A percentile compares a stretch with the other conserved stretches of the same genome.
These are phyloP conservation scores for Puntigrus tetrazona DNA, from an alignment of 2,113 vertebrate species.

Conservation along the genomic window DNA sequence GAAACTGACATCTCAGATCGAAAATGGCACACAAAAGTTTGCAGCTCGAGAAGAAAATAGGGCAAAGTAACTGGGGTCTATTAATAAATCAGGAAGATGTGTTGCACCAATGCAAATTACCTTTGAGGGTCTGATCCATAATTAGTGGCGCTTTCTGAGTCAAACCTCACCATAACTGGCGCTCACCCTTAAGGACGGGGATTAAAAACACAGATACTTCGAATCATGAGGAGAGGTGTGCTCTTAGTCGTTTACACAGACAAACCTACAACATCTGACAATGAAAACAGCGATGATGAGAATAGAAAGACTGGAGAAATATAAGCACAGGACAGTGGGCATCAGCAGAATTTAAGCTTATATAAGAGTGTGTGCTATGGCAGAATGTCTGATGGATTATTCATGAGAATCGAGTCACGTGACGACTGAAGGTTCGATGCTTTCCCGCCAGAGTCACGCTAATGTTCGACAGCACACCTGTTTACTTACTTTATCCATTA, in stretches of 20 bases:
- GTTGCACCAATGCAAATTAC: conserved; percentile 17
- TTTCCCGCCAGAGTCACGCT: too few relatives aligned
- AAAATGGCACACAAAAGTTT: conserved; percentile 20
- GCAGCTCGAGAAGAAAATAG: conserved; percentile 13
- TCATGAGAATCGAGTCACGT: conserved; percentile 5
- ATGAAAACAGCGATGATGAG: too few relatives aligned
- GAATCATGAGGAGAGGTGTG: neutral
- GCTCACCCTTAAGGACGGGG: neutral
- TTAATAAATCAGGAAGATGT: conserved; percentile 6
- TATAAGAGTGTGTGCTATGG: conserved; percentile 9
- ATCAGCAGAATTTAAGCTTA: neutral
- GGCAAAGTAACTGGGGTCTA: conserved; percentile 25
- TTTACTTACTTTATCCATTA: neutral
- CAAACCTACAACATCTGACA: neutral
- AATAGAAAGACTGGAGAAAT: neutral
- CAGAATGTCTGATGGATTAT: neutral
- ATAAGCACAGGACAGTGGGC: neutral
- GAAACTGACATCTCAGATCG: conserved; percentile 9
- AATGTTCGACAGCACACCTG: neutral
- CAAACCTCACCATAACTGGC: neutral
- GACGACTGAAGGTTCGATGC: neutral
- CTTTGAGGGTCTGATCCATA: conserved; percentile 25
- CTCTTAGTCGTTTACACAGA: neutral
- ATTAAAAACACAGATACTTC: neutral
- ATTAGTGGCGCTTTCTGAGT: conserved; percentile 23